These are phyloP conservation scores for Nomada ruficornis DNA, from an alignment of 2,888 invertebrate genomes.

Conservation along the genomic window DNA sequence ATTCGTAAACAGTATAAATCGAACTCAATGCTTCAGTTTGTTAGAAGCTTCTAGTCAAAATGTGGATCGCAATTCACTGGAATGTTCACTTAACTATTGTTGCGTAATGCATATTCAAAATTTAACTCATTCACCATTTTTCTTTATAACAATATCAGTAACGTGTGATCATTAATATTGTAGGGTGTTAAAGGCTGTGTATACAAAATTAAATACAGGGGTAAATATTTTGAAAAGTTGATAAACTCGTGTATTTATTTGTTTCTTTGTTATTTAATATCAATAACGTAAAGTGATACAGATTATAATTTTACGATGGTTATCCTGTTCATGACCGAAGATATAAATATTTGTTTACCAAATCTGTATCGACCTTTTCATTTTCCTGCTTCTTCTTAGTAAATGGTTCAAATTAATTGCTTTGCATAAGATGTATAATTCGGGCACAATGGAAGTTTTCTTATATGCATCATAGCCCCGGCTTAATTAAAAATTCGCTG, in stretches of 20 bases:
- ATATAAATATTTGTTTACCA: too few relatives aligned
- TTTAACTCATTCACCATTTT: too few relatives aligned
- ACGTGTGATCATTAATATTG: background rate
- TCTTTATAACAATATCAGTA: too few relatives aligned
- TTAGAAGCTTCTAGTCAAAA: slow-evolving; percentile 2
- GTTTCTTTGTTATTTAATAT: background rate
- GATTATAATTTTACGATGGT: background rate
- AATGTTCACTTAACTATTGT: background rate
- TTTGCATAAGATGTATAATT: too few relatives aligned
- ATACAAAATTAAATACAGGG: background rate
- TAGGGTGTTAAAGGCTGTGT: background rate
- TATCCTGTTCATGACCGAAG: too few relatives aligned
- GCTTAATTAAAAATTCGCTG: slow-evolving; percentile 4
- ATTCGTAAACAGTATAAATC: slow-evolving; percentile 34
- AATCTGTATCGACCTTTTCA: too few relatives aligned
- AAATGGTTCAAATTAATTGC: background rate
- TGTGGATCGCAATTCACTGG: background rate
- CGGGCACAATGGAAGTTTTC: too few relatives aligned
- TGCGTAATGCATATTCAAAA: too few relatives aligned
- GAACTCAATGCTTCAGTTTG: background rate
- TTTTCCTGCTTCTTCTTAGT: background rate
- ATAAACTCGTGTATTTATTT: background rate
- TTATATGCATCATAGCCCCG: background rate
- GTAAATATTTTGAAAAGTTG: background rate
- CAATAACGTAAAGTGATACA: background rate